Evolutionary conservation across 2,888 invertebrate genomes (phyloP), one percentile per base, ranked within the genome.

Genomic region (Linnaemya tessellans): DNA sequence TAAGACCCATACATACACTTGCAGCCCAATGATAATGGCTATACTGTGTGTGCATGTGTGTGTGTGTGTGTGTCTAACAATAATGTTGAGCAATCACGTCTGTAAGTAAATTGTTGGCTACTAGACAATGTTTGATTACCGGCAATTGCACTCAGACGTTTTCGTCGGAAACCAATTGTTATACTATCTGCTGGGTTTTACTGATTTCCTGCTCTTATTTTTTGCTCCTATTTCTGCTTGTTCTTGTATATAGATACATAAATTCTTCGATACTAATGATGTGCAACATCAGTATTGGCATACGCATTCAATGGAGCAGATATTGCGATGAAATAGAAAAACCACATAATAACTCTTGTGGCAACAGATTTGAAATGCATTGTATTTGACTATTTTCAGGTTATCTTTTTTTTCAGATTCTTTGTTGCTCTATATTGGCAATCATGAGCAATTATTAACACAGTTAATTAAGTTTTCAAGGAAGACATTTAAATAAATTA

Each of bases 81-180:
- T 5, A n/a, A 43, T 56, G 5, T 22, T 43, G 7, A 25, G 38
- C 41, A 51, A 18, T 70, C 64, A 54, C 41, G 60, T 68, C 60
- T 51, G n/a, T 43, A 67, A 67, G 60, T 51, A 68, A 74, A 80
- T 74, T 58, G 67, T 7, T 67, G 73, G 71, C 70, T 49, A 64
- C 54, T 38, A 70, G 73, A 82, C 49, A 79, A 62, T 85, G 81
- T 62, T 85, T 85, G 79, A 85, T 82, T 85, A 62, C 82, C 79
- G 65, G 81, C 85, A 85, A 82, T 82, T 85, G 65, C 74, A 82
- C 75, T 58, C 75, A 79, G 73, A 79, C 65, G 70, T 75, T 75
- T 82, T 62, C 20, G 30, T 64, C 43, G 82, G 85, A 82, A 85
- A 85, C 68, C 85, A 82, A 85, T 82, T 85, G 82, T 71, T 79